Conservation (phyloP, 2,888 invertebrate genomes). For the Pollenia amentaria region DNA sequence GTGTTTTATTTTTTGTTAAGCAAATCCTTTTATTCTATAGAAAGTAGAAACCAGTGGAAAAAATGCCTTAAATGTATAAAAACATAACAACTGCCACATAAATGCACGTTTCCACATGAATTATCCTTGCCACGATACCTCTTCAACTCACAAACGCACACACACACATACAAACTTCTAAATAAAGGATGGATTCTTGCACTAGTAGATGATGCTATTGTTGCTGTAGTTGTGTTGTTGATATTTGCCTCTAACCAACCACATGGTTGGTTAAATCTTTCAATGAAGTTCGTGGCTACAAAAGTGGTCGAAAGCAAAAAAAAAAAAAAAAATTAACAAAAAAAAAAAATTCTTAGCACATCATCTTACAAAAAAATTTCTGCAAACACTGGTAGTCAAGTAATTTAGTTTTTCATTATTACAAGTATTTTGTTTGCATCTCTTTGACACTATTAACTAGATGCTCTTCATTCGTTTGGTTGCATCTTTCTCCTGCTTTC, state of each 20-base stretch:
- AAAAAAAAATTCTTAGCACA: constrained; percentile 48
- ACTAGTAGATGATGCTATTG: neutral
- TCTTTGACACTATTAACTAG: constrained; percentile 19
- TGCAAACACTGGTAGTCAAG: constrained; percentile 23
- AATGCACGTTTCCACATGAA: constrained; percentile 67
- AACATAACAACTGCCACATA: constrained; percentile 56
- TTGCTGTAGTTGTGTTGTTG: constrained; percentile 24
- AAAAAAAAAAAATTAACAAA: constrained; percentile 20
- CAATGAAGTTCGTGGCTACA: constrained; percentile 61
- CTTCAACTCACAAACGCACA: constrained; percentile 5
- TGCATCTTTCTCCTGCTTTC: neutral
- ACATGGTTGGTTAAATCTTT: constrained; percentile 54
- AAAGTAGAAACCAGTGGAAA: constrained; percentile 37
- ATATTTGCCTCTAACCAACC: constrained; percentile 45
- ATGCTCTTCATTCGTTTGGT: neutral
- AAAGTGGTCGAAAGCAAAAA: constrained; percentile 33
- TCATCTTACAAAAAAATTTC: constrained; percentile 39
- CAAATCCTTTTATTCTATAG: constrained; percentile 45
- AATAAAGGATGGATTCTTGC: constrained; percentile 1
- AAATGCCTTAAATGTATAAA: constrained; percentile 20
- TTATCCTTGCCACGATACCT: constrained; percentile 54
- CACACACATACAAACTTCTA: neutral
- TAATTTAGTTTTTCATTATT: constrained; percentile 50
- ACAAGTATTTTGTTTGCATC: constrained; percentile 10
- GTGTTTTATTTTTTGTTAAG: constrained; percentile 26